Evolutionary conservation across 2,797 vertebrate species (phyloP), one percentile per base, ranked within the genome.

Genomic region (Hydrophis major): DNA sequence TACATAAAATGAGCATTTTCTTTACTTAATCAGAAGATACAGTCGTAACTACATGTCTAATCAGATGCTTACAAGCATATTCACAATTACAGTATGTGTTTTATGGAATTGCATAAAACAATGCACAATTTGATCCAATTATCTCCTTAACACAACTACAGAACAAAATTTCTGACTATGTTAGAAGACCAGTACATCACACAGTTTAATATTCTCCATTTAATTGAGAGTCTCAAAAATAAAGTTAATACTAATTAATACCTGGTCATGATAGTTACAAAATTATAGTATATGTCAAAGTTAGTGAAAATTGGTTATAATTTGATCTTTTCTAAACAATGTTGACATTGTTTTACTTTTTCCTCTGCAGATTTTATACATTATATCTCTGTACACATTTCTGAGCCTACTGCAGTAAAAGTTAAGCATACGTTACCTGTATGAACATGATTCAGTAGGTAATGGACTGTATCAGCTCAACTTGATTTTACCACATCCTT

Each of bases 401-500:
- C 92, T 91, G 78, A 13, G 90, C 88, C 91, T 95, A 88, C 94
- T 93, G 69, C 37, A 92, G 92, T 94, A 95, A 96, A 95, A 96
- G 1, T 25, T 89, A 91, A 95, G 94, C 66, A 74, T 37, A 74
- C 6, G 2, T 94, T 0, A 66, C 61, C 59, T 94, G 60, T 78
- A 50, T 95, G 94, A 96, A 92, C 94, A 74, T 14, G 92, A 95
- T 95, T 95, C 94, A 61, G 32, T 92, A 93, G 93, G 94, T 92
- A 96, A 97, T 97, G 96, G 96, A 22, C 96, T 97, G 95, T 91
- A 95, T 95, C 97, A 89, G 93, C 92, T 96, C 96, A 96, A 95
- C 96, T 66, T 95, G 95, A 20, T 87, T 96, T 94, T 90, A 87
- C 13, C 92, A 91, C 88, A 61, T 28, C 94, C 10, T 93, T 89